Percentiles rank a stretch among this genome's conserved stretches.
These are phyloP conservation scores for Noctua pronuba DNA, from an alignment of 2,888 invertebrate genomes.

Conservation along the genomic window DNA sequence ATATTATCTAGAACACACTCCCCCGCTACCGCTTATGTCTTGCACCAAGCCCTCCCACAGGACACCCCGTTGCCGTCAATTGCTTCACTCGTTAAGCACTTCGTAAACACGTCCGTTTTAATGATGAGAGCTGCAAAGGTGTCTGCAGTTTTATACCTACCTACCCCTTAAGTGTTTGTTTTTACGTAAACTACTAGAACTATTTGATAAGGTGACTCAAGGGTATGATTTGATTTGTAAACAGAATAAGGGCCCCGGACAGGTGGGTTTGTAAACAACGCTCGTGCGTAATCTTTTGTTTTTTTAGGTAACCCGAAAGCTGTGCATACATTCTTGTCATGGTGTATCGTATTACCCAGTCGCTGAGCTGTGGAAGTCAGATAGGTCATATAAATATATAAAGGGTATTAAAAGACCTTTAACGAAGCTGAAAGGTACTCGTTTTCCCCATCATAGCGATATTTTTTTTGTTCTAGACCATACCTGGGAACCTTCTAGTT, in stretches of 20 bases:
- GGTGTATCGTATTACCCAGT: neutral
- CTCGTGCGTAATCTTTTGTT: neutral
- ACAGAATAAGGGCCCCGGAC: neutral
- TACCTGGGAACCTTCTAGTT: too few species aligned
- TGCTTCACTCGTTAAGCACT: conserved; percentile 81
- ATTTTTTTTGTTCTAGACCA: too few species aligned
- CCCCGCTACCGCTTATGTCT: conserved; percentile 60
- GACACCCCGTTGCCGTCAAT: conserved; percentile 84
- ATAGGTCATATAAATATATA: neutral
- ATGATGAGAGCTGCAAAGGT: conserved; percentile 70
- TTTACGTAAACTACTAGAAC: conserved; percentile 35
- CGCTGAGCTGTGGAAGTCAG: neutral
- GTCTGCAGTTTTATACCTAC: conserved; percentile 60
- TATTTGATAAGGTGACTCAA: conserved; percentile 39
- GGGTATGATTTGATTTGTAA: conserved; percentile 22
- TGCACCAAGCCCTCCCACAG: conserved; percentile 67
- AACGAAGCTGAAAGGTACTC: too few species aligned
- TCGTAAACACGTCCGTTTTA: conserved; percentile 79
- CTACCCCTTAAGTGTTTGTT: conserved; percentile 51
- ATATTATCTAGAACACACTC: neutral
- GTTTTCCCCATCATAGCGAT: too few species aligned
- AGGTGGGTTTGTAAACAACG: neutral
- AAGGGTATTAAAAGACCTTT: too few species aligned
- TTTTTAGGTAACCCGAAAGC: neutral
- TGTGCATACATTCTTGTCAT: neutral